Evolutionary conservation across 2,888 invertebrate species (phyloP).

Genomic region (Lochmaea crataegi): DNA sequence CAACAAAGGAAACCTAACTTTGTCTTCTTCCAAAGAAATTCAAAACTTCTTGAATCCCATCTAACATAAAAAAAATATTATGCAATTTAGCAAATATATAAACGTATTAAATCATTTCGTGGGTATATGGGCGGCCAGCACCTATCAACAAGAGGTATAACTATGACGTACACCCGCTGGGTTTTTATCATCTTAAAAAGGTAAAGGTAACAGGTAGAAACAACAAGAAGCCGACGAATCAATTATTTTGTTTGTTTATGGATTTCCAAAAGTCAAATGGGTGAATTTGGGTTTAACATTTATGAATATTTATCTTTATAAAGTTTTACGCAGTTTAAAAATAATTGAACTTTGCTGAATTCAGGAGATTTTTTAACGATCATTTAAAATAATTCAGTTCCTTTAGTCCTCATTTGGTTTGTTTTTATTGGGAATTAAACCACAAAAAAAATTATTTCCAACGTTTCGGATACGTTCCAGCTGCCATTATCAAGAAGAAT

Average conservation of each 20-base stretch:
- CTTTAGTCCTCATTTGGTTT: no score
- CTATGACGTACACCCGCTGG: constrained; percentile 39
- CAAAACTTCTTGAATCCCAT: not conserved
- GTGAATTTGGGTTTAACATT: not conserved
- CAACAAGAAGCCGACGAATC: constrained; percentile 32
- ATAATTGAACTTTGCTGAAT: no score
- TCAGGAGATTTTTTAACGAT: no score
- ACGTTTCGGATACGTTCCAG: no score
- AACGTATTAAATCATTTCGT: constrained; percentile 26
- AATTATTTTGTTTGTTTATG: constrained; percentile 31
- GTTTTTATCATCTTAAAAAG: constrained; percentile 25
- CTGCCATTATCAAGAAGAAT: no score
- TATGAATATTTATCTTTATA: no score
- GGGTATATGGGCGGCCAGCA: constrained; percentile 34
- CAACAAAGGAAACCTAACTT: not conserved
- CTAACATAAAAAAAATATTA: constrained; percentile 18
- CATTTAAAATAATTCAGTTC: no score
- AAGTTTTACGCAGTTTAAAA: not conserved
- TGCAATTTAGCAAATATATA: constrained; percentile 23
- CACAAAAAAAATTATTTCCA: no score
- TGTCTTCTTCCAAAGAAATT: constrained; percentile 15
- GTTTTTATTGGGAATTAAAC: no score
- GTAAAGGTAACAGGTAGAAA: constrained; percentile 20
- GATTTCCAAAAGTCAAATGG: not conserved
- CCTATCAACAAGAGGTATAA: constrained; percentile 40